A percentile compares a stretch with the other conserved stretches of the same genome.
These are phyloP conservation scores for Darevskia nairensis DNA, from an alignment of 2,797 vertebrate species.

Conservation along the genomic window DNA sequence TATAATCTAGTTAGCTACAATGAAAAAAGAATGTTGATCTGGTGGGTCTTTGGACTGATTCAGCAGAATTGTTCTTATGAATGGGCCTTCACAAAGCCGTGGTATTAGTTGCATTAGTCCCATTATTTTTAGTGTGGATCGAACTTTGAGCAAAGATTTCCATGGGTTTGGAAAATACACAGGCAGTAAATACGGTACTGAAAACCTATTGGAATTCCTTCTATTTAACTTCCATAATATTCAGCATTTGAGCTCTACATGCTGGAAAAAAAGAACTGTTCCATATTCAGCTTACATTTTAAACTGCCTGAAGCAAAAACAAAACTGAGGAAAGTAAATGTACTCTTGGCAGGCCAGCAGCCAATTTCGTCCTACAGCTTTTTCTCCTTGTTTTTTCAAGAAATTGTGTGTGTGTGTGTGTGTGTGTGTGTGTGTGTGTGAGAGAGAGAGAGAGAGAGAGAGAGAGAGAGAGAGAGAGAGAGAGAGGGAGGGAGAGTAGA, in stretches of 20 bases:
- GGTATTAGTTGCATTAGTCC: background rate
- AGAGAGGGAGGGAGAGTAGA: too few species aligned
- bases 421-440: too few species aligned
- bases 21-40: too few species aligned
- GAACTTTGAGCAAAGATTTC: background rate
- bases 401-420: background rate
- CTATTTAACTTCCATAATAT: slow-evolving; percentile 14
- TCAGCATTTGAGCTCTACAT: background rate
- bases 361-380: background rate
- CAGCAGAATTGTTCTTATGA: background rate
- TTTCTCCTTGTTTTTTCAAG: background rate
- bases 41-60: too few species aligned
- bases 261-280: background rate
- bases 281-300: background rate
- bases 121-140: background rate
- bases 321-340: background rate
- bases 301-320: background rate
- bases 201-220: background rate
- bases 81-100: background rate
- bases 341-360: background rate
- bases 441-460: too few species aligned
- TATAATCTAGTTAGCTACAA: too few species aligned
- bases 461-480: too few species aligned
- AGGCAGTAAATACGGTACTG: background rate
- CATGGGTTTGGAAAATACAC: background rate